Base-by-base conservation (phyloP, 2,113 vertebrate genomes). In the Leucopternis melanops region DNA sequence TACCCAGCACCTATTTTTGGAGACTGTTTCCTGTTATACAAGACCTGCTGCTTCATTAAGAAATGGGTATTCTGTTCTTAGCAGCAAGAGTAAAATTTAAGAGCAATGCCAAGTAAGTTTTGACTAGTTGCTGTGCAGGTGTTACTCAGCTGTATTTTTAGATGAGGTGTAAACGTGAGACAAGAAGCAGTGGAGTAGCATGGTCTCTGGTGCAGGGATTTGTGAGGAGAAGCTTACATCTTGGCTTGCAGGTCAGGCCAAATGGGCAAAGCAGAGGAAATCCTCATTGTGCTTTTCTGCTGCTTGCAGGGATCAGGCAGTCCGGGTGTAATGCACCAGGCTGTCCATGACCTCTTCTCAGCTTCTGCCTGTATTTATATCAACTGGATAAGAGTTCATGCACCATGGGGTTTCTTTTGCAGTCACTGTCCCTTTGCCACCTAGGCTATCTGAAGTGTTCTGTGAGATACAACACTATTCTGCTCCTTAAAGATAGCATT, bases 61-160 rank as follows among this genome's bases (percentile, higher is more conserved):
- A 94, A 94, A 91, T 21, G 63, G n/a, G 16, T 78, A 18, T 91
- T 80, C 25, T 40, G 90, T 92, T 94, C 91, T 70, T 78, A 81
- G 77, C 36, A 81, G 58, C 19, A 36, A 36, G 66, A 73, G 45
- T 94, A 47, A 75, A 95, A 95, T 55, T 34, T 34, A 85, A 89
- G 59, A 63, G 67, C 6, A 34, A n/a, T 10, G 61, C 47, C 12
- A 61, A 82, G 3, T 86, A 38, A 92, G 82, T 71, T 73, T 21
- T 88, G 83, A 31, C 34, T 42, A 6, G 57, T 6, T 77, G 58
- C 42, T 20, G 70, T 91, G 72, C 70, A 44, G 78, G 59, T 91
- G 81, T 77, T 58, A 40, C n/a, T 57, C 38, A 8, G 22, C 44
- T 83, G 13, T 62, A 45, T 23, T 49, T 86, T 82, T 42, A 72